Evolutionary conservation across 2,797 vertebrate species (phyloP).

Genomic region (Tamandua tetradactyla): DNA sequence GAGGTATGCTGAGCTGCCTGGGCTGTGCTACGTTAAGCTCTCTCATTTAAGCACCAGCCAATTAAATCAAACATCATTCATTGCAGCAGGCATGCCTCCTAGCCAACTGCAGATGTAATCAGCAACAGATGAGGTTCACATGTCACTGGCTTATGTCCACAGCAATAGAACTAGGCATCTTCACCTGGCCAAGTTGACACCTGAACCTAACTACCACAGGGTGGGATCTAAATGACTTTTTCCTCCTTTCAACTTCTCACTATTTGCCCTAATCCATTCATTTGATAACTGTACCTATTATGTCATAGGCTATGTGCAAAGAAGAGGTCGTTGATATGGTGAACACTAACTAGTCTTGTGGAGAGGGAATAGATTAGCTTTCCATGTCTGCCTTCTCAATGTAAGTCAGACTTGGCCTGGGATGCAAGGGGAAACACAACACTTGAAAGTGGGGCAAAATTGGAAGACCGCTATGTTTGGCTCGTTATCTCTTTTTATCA

Average conservation of each 20-base stretch:
- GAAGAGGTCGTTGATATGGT: background rate
- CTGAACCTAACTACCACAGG: too few relatives aligned
- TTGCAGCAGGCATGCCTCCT: too few relatives aligned
- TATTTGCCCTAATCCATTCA: background rate
- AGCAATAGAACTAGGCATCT: too few relatives aligned
- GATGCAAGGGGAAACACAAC: slow-evolving; percentile 15
- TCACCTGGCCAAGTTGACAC: too few relatives aligned
- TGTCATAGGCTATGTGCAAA: background rate
- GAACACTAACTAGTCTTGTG: background rate
- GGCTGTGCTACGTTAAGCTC: too few relatives aligned
- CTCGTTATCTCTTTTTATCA: background rate
- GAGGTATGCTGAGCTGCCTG: too few relatives aligned
- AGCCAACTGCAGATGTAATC: too few relatives aligned
- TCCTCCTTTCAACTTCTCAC: background rate
- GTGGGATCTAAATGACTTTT: background rate
- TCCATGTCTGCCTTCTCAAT: background rate
- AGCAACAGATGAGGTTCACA: too few relatives aligned
- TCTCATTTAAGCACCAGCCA: too few relatives aligned
- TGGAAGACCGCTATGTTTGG: background rate
- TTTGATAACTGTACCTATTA: background rate
- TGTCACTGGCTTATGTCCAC: too few relatives aligned
- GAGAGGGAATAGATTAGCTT: background rate
- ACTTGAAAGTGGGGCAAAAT: background rate
- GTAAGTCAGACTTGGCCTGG: background rate
- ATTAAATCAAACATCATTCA: too few relatives aligned